Conservation (phyloP, 2,797 vertebrate species). For the Scolopax bukidnonensis region DNA sequence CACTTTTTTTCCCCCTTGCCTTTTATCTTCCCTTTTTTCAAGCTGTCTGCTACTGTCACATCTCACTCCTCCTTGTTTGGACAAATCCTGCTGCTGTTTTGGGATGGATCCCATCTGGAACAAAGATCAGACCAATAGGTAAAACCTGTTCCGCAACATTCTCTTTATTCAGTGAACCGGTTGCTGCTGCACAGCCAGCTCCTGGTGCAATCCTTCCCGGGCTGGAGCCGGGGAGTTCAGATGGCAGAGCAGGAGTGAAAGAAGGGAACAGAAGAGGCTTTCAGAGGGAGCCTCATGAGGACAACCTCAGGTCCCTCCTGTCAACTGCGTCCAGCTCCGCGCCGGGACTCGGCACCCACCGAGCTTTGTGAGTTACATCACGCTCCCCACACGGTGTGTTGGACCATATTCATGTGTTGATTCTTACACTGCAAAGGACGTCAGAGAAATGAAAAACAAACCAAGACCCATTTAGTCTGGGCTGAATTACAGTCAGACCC, state of each 20-base stretch:
- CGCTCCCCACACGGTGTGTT: background rate
- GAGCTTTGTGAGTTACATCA: background rate
- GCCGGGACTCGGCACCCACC: background rate
- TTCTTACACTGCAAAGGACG: background rate
- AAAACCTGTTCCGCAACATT: conserved; percentile 22
- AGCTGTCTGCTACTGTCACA: background rate
- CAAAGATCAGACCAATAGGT: conserved; percentile 78
- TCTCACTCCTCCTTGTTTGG: background rate
- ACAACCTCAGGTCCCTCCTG: background rate
- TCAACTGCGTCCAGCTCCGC: background rate
- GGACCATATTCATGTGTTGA: background rate
- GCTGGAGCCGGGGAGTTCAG: background rate
- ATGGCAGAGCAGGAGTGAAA: background rate
- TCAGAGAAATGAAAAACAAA: background rate
- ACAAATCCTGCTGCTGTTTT: conserved; percentile 82
- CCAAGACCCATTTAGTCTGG: background rate
- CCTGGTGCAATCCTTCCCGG: background rate
- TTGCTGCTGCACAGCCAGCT: background rate
- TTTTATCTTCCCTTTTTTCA: background rate
- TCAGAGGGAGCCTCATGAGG: background rate
- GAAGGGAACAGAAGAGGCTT: background rate
- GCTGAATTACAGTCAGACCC: background rate
- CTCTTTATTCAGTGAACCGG: background rate
- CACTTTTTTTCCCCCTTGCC: background rate
- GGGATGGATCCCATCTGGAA: conserved; percentile 85